Percentiles rank a stretch among this genome's conserved stretches.
These are phyloP conservation scores for Sesamia inferens DNA, from an alignment of 2,888 invertebrate genomes.

Conservation along the genomic window DNA sequence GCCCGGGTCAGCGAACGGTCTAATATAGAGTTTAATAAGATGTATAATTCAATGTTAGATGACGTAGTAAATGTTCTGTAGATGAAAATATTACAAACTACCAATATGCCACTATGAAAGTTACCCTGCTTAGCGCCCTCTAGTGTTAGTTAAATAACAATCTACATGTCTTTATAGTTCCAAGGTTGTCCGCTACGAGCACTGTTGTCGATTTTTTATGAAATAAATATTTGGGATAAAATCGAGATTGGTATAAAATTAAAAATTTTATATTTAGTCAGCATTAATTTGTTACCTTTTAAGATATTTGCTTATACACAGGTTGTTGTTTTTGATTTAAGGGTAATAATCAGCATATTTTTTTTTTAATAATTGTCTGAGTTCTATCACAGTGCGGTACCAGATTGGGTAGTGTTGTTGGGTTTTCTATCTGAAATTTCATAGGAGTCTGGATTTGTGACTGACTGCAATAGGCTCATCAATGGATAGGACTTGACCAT, in stretches of 20 bases:
- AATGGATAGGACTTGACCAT: neutral
- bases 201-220: neutral
- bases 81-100: neutral
- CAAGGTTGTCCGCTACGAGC: neutral
- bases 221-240: slow-evolving; percentile 12
- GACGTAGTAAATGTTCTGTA: slow-evolving; percentile 10
- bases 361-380: neutral
- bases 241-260: slow-evolving; percentile 22
- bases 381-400: neutral
- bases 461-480: neutral
- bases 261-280: slow-evolving; percentile 1
- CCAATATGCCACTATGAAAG: neutral
- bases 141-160: neutral
- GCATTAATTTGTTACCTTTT: neutral
- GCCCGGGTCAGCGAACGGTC: slow-evolving; percentile 15
- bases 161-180: slow-evolving; percentile 8
- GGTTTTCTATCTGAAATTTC: neutral
- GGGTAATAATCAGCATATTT: neutral
- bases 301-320: slow-evolving; percentile 1
- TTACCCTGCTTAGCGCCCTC: neutral
- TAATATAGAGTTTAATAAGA: slow-evolving; percentile 14
- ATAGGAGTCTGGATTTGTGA: neutral
- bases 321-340: neutral
- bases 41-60: neutral
- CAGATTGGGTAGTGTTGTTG: neutral